Base-by-base conservation (phyloP, 1,140 invertebrate genomes). In the Drosophila simulans region DNA sequence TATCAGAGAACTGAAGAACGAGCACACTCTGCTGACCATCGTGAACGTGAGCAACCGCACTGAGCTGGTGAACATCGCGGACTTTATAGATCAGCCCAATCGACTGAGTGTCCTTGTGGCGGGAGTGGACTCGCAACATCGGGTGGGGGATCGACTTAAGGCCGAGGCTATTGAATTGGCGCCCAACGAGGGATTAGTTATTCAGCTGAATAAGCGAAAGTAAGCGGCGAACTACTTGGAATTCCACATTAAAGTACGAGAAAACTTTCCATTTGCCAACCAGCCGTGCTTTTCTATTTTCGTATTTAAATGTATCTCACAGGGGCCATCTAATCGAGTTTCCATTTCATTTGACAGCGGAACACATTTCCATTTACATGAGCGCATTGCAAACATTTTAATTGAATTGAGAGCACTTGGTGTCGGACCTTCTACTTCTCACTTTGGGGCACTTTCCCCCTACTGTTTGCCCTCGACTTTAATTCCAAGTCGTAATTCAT, bases 1-100 rank as follows among this genome's bases (percentile, higher is more conserved):
- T 37, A 27, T 0, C 43, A 90, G 82, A 43, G 93, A 92, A 12
- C 69, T 92, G 22, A 62, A 90, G 91, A 82, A 92, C 25, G 66
- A 93, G 31, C 83, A 92, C 15, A 85, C 86, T 0, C 75, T 94
- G 13, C 55, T 94, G 1, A 92, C 94, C n/a, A 66, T 94, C 13
- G 92, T 94, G 5, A 95, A 94, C 85, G 93, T 94, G 17, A 91
- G 91, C 5, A 37, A 89, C 13, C 56, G 86, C 5, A 53, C 57
- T 0, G 58, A 92, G 31, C 56, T 40, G 4, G 89, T 94, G 1
- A 58, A 94, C 79, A 37, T 94, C 5, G 60, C 51, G 0, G 39
- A 57, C 35, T 93, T 93, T 15, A 65, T 88, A 11, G 81, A 91
- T 52, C 35, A 83, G 17, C 73, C 79, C 12, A 92, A 93, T 37